phyloP scores from a whole-genome alignment of 2,797 vertebrate genomes.

The Microctenopoma lineatum region DNA sequence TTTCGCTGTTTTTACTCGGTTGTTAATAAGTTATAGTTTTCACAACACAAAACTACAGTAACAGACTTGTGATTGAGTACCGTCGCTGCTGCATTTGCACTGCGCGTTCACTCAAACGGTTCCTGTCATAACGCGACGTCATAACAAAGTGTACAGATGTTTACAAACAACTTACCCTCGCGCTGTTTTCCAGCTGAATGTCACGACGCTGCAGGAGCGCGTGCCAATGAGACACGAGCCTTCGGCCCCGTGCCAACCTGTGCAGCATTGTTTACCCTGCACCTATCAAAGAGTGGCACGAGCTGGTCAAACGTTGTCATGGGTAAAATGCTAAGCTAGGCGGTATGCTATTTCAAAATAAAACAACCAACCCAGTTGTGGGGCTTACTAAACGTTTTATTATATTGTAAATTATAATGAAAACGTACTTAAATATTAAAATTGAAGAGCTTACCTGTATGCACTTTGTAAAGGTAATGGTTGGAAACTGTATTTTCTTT shows the following conservation, averaged over 20 bases:
- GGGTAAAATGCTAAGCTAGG: background rate
- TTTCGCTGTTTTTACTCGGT: too few relatives aligned
- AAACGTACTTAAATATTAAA: too few relatives aligned
- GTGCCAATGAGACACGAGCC: background rate
- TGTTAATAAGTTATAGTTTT: too few relatives aligned
- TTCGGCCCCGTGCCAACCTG: background rate
- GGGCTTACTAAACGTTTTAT: background rate
- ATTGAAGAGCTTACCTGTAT: too few relatives aligned
- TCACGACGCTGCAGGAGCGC: conserved; percentile 25
- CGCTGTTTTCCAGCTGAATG: conserved; percentile 4
- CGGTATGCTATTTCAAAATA: conserved; percentile 29
- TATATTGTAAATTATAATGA: too few relatives aligned
- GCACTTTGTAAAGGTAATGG: too few relatives aligned
- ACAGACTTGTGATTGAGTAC: background rate
- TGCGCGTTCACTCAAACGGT: background rate
- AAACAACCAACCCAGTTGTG: background rate
- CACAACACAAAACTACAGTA: too few relatives aligned
- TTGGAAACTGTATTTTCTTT: too few relatives aligned
- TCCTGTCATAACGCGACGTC: background rate
- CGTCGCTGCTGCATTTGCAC: background rate
- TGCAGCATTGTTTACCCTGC: conserved; percentile 26
- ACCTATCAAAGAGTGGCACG: too few relatives aligned
- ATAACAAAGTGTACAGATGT: too few relatives aligned
- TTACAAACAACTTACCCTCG: conserved; percentile 48
- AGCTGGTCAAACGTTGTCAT: fast-evolving